Percentiles rank a stretch among this genome's conserved stretches.
Evolutionary conservation across 2,888 invertebrate genomes (phyloP).

Genomic region (Eristalis tenax): DNA sequence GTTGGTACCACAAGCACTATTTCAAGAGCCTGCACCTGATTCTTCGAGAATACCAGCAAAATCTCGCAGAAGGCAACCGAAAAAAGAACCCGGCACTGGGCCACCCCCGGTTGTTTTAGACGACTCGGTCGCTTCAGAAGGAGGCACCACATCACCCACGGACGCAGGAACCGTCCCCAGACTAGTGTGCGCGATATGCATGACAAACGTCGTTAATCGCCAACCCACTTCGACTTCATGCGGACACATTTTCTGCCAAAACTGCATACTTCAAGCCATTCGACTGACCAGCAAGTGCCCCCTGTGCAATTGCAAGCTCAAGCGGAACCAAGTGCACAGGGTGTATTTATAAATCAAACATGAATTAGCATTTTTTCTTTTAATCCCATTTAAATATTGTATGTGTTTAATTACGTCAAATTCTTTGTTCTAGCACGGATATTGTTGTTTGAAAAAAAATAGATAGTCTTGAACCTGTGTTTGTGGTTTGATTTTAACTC

Average conservation of each 20-base stretch:
- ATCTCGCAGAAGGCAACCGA: slow-evolving; percentile 26
- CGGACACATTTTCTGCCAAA: slow-evolving; percentile 72
- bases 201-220: slow-evolving; percentile 40
- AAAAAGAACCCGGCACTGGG: background rate
- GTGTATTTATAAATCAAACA: slow-evolving; percentile 39
- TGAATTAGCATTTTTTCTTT: background rate
- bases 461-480: background rate
- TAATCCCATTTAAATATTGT: slow-evolving; percentile 11
- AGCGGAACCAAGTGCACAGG: slow-evolving; percentile 39
- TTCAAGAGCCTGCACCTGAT: background rate
- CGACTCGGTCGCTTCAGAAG: background rate
- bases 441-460: background rate
- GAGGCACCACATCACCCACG: background rate
- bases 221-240: slow-evolving; percentile 67
- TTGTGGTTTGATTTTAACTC: slow-evolving; percentile 13
- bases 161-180: background rate
- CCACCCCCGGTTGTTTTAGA: background rate
- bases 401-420: background rate
- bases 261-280: slow-evolving; percentile 63
- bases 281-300: slow-evolving; percentile 64
- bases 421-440: background rate
- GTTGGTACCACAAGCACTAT: background rate
- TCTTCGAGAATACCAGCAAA: background rate
- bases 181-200: slow-evolving; percentile 68
- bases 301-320: slow-evolving; percentile 63